Base-by-base conservation (phyloP, 2,797 vertebrate genomes). In the Pelodytes ibericus region DNA sequence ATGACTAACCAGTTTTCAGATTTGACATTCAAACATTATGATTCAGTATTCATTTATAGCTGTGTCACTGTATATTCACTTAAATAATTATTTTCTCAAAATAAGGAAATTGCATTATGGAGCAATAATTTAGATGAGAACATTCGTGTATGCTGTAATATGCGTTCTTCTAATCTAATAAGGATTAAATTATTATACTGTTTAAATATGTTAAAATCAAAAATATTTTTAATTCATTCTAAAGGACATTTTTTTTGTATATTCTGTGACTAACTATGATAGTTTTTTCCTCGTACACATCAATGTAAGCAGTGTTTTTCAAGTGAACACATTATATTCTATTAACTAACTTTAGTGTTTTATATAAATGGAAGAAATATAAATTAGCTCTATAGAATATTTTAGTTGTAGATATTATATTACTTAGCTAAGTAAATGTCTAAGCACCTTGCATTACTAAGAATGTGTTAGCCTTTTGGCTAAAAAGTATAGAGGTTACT, bases 71-170 rank as follows among this genome's bases (percentile, higher is more conserved):
- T 31, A 62, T 70, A 63, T 76, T 70, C 74, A 70, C 66, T 76
- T 64, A 70, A 63, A 31, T 71, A 71, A 77, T 71, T 77, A 71
- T 65, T 56, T 53, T 31, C 60, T 64, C 20, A 44, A 39, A 71
- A 63, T 63, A 62, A 63, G 67, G 47, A 77, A 77, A 71, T 77
- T 63, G 47, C 49, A 26, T 71, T 77, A 30, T 30, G 31, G 49
- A 76, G 67, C 39, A 64, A 22, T 47, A 16, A 44, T 77, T 71
- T 59, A 44, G 15, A 58, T 71, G 49, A n/a, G 62, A 65, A 77
- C 64, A 49, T 64, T 31, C 58, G n/a, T 64, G 49, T 59, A 70
- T 41, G 49, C 59, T 39, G 15, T 76, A 71, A 59, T 59, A 27
- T 41, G 64, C 51, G 8, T 68, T 60, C n/a, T 29, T 22, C 49